phyloP scores from a whole-genome alignment of 2,113 vertebrate species.

The Callospermophilus lateralis region DNA sequence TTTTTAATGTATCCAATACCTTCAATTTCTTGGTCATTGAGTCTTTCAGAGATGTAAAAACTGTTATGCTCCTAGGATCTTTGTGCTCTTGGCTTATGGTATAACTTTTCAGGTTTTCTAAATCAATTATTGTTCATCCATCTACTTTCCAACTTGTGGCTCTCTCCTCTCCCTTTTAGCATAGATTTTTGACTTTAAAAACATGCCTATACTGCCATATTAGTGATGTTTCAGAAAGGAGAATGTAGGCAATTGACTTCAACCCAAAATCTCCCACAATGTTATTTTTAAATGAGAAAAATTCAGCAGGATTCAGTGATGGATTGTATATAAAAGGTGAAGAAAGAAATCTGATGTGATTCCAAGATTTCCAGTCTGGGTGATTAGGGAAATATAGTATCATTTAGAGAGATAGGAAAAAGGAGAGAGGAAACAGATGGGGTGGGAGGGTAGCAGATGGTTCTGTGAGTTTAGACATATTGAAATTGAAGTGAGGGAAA shows the following conservation, averaged over 20 bases:
- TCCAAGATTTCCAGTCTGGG: conserved; percentile 47
- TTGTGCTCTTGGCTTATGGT: not conserved
- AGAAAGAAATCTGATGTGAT: not conserved
- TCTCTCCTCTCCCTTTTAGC: conserved; percentile 9
- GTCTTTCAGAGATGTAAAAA: not conserved
- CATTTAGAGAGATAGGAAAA: conserved; percentile 48
- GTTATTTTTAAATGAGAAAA: conserved; percentile 51
- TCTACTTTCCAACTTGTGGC: not conserved
- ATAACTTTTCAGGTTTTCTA: not conserved
- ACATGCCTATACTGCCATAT: not conserved
- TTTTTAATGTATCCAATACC: not conserved
- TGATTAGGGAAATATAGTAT: conserved; percentile 51
- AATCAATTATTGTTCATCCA: not conserved
- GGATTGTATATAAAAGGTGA: not conserved
- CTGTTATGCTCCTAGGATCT: not conserved
- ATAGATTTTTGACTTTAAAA: conserved; percentile 27
- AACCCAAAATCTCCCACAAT: not conserved
- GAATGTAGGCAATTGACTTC: not conserved
- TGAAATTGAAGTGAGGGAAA: conserved; percentile 68
- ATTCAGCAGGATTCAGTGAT: not conserved
- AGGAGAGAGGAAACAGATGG: conserved; percentile 51
- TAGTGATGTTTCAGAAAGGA: not conserved
- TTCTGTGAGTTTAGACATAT: conserved; percentile 63
- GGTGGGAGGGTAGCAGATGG: conserved; percentile 50
- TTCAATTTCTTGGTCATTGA: not conserved